Percentiles rank a stretch among this genome's conserved stretches.
Evolutionary conservation across 2,113 vertebrate genomes (phyloP).

Genomic region (Rhynchopsitta pachyrhyncha): DNA sequence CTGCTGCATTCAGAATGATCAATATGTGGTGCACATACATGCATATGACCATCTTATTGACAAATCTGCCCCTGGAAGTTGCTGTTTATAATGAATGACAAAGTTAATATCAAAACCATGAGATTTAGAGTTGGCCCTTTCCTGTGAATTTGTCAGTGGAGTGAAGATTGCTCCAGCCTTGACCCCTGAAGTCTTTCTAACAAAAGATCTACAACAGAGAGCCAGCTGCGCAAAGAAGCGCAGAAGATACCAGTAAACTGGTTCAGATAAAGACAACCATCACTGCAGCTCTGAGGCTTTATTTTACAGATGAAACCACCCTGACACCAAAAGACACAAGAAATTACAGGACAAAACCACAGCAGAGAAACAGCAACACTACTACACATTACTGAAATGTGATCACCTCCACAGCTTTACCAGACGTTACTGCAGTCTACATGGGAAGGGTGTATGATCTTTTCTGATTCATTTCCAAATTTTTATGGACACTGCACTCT

Average conservation of each 20-base stretch:
- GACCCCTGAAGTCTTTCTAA: not conserved
- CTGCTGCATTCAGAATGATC: not conserved
- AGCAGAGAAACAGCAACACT: not conserved
- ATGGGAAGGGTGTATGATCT: not conserved
- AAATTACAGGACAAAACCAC: not conserved
- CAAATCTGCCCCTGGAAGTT: not conserved
- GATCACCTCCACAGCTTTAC: accelerated
- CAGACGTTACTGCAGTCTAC: not conserved
- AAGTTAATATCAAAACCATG: not conserved
- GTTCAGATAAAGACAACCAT: not conserved
- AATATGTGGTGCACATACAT: accelerated
- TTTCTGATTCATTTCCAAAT: not conserved
- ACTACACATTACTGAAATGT: not conserved
- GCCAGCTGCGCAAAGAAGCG: not conserved
- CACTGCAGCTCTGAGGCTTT: not conserved
- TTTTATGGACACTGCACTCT: not conserved
- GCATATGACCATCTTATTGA: not conserved
- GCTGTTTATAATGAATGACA: not conserved
- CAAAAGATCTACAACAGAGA: not conserved
- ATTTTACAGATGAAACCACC: not conserved
- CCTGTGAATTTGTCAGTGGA: slow-evolving; percentile 2
- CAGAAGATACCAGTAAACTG: not conserved
- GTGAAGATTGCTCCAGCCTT: not conserved
- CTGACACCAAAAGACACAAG: not conserved
- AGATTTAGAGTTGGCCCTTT: not conserved